Percentiles rank a stretch among this genome's conserved stretches.
phyloP scores from a whole-genome alignment of 2,797 vertebrate genomes.

The Setipinna tenuifilis region DNA sequence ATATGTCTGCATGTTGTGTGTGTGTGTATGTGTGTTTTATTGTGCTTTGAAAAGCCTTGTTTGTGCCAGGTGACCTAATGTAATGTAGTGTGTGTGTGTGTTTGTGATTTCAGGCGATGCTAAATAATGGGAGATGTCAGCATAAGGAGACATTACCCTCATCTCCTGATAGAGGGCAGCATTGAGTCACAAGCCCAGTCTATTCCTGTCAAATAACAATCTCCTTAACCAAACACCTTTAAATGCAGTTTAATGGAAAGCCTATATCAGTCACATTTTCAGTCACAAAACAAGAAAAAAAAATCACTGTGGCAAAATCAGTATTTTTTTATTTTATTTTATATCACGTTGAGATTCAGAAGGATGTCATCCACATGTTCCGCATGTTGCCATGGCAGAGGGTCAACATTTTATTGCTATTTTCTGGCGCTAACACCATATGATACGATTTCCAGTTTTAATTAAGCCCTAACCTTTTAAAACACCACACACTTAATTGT shows the following conservation, averaged over 20 bases:
- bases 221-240: not conserved
- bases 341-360: not conserved
- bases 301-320: not conserved
- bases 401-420: not conserved
- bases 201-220: not conserved
- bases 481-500: conserved; percentile 4
- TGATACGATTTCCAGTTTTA: not conserved
- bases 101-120: not conserved
- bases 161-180: conserved; percentile 57
- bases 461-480: not conserved
- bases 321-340: not conserved
- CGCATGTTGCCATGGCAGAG: not conserved
- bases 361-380: not conserved
- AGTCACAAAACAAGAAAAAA: not conserved
- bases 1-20: not conserved
- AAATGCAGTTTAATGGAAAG: not conserved
- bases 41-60: not conserved
- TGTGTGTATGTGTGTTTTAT: not conserved
- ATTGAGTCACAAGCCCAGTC: conserved; percentile 49
- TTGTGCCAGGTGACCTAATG: not conserved
- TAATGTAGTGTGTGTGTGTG: not conserved
- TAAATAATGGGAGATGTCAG: not conserved
- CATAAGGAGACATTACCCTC: not conserved
- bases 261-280: not conserved
- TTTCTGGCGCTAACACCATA: not conserved